phyloP scores from a whole-genome alignment of 1,140 invertebrate genomes.

The Psilanteris sp. region DNA sequence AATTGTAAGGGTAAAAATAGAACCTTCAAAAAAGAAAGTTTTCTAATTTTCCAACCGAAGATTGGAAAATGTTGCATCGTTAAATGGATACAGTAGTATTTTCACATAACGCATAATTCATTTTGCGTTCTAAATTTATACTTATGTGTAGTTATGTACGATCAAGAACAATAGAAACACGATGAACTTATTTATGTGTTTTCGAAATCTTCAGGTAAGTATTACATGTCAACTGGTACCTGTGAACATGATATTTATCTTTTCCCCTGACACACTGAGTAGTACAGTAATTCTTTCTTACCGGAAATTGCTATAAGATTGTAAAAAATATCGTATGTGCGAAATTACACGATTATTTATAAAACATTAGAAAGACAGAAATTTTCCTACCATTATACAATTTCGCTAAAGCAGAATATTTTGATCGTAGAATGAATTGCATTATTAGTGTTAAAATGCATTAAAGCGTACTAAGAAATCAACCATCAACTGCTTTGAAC shows the following conservation, averaged over 20 bases:
- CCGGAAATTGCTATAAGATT: constrained; percentile 46
- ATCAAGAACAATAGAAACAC: constrained; percentile 55
- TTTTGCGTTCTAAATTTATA: constrained; percentile 34
- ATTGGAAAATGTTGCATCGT: constrained; percentile 40
- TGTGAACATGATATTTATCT: constrained; percentile 55
- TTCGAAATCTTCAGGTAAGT: constrained; percentile 50
- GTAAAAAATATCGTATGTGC: constrained; percentile 34
- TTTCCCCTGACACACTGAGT: constrained; percentile 48
- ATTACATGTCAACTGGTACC: constrained; percentile 56
- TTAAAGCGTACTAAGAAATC: no score
- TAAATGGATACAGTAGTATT: constrained; percentile 25
- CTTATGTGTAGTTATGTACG: constrained; percentile 37
- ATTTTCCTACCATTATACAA: constrained; percentile 19
- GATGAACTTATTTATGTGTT: constrained; percentile 49
- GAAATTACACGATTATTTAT: constrained; percentile 26
- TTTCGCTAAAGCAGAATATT: no score
- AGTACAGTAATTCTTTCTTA: constrained; percentile 49
- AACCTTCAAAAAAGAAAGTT: no score
- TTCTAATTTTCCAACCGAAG: no score
- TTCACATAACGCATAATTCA: constrained; percentile 47
- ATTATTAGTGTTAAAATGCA: no score
- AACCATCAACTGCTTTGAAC: no score
- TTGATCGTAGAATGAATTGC: no score
- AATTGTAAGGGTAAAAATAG: no score
- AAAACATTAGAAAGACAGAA: constrained; percentile 11